Evolutionary conservation across 2,113 vertebrate genomes (phyloP), one percentile per base, ranked within the genome.

Genomic region (Saguinus imperator): DNA sequence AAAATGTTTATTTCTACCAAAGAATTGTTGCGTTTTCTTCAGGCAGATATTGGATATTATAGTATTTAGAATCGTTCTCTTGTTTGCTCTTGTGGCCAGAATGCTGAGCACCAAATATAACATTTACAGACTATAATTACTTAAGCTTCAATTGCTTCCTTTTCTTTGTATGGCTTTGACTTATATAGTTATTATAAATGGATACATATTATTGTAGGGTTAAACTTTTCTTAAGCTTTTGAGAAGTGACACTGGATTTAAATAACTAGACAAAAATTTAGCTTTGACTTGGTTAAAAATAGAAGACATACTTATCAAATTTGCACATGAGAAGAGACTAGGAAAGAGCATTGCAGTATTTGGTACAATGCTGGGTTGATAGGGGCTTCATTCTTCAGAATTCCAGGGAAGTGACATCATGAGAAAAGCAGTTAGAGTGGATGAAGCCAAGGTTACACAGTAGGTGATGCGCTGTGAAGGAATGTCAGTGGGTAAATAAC

Each of bases 1-100:
- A 96, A 95, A 93, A 93, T 77, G 81, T 89, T 96, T 94, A 94
- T 93, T 97, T 96, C 89, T 87, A 55, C 11, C 61, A 84, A 93
- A 96, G 61, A 97, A 84, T 50, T 83, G 93, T 20, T 84, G 25
- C 80, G 37, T 83, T 96, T 96, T 94, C 66, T 86, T 91, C 89
- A 97, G 95, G 94, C 94, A 97, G 75, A 97, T 97, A 97, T 82
- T 97, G 73, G 70, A 97, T 96, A 97, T 98, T 96, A 96, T 50
- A 97, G 89, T 89, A 66, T 94, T 97, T 89, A 95, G 94, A 68
- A 81, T 61, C n/a, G 17, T 94, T 94, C 79, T 83, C 68, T 77
- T 97, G 57, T 96, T 94, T 96, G n/a, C 73, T 93, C 68, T 94
- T 90, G 83, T 87, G 94, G 87, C 70, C 84, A 94, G 79, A 87